Percentiles rank a stretch among this genome's conserved stretches.
phyloP scores from a whole-genome alignment of 2,113 vertebrate species.

The Hippoglossus stenolepis region DNA sequence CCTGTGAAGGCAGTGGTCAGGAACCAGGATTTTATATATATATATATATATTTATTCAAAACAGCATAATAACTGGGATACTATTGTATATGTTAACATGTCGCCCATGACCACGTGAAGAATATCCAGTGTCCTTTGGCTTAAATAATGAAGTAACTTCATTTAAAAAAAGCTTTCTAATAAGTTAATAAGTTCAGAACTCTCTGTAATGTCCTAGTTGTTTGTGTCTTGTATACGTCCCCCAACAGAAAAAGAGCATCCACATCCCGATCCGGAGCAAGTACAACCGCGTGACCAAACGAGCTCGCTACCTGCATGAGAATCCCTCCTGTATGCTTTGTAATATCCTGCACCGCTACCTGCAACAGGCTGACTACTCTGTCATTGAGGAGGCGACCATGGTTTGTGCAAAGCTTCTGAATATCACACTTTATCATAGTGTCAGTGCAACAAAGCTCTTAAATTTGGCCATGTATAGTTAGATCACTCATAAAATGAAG shows the following conservation, averaged over 20 bases:
- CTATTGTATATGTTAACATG: no score
- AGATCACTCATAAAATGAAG: background rate
- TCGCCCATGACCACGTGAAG: background rate
- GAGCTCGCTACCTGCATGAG: conserved; percentile 95
- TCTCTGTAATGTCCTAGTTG: background rate
- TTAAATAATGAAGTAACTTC: no score
- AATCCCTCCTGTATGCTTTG: conserved; percentile 97
- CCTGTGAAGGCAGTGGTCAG: no score
- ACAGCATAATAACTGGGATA: no score
- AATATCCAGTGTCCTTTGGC: background rate
- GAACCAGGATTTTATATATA: no score
- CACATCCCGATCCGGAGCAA: conserved; percentile 97
- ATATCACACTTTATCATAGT: no score
- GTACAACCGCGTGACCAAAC: conserved; percentile 95
- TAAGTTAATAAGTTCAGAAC: background rate
- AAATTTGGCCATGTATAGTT: background rate
- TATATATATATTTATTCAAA: no score
- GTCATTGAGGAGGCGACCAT: conserved; percentile 97
- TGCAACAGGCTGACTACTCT: conserved; percentile 95
- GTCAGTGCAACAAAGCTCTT: background rate
- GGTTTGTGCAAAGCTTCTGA: conserved; percentile 78
- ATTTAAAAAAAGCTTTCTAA: background rate
- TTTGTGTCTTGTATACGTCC: background rate
- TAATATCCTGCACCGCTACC: conserved; percentile 96
- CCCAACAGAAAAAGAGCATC: conserved; percentile 92